Percentiles rank a stretch among this genome's conserved stretches.
Conservation (phyloP, 2,888 invertebrate genomes). For the Ectemnius continuus region DNA sequence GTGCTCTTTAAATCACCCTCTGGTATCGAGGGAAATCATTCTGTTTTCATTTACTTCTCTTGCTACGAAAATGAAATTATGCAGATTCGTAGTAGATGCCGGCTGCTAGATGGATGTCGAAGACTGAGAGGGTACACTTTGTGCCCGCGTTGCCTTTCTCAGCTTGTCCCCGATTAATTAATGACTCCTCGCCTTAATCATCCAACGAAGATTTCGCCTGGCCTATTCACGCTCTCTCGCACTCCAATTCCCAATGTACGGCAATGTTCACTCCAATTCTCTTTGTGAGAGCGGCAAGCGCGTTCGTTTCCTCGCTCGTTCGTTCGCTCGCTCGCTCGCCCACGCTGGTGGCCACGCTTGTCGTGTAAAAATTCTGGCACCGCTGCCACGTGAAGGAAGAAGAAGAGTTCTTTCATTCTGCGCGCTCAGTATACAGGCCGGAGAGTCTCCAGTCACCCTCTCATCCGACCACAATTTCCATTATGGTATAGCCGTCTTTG, state of each 20-base stretch:
- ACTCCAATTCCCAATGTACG: no score
- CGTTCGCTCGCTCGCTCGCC: neutral
- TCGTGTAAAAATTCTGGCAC: neutral
- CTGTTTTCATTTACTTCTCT: no score
- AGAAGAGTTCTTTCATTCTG: neutral
- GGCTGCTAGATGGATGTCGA: no score
- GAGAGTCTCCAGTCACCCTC: conserved; percentile 22
- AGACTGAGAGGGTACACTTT: no score
- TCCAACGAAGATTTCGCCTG: neutral
- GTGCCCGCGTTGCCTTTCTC: neutral
- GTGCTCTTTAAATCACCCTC: no score
- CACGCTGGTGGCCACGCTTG: conserved; percentile 1
- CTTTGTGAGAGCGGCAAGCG: neutral
- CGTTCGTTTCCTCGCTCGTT: neutral
- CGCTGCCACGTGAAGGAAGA: conserved; percentile 1
- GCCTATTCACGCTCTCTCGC: neutral
- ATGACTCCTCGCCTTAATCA: neutral
- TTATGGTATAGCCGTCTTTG: conserved; percentile 28
- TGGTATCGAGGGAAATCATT: no score
- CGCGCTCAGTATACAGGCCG: neutral
- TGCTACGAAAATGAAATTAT: no score
- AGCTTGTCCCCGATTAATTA: conserved; percentile 1
- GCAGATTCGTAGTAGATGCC: no score
- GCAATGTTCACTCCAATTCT: neutral
- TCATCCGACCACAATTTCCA: conserved; percentile 48